Evolutionary conservation across 2,113 vertebrate species (phyloP).

Genomic region (Sterrhoptilus dennistouni): DNA sequence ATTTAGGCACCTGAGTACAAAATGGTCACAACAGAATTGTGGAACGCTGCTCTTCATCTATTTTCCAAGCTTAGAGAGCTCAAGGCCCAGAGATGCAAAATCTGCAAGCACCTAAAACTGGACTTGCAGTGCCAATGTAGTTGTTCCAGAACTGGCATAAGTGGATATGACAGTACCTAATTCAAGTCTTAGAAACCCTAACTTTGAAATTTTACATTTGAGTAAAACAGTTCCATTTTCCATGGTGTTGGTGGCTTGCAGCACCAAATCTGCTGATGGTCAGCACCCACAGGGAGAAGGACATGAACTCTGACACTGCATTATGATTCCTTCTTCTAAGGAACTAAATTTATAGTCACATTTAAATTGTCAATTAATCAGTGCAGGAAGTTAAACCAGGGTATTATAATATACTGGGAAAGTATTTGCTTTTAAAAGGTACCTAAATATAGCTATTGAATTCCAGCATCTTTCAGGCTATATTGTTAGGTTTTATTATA

Average conservation of each 20-base stretch:
- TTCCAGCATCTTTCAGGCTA: not conserved
- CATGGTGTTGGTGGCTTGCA: not conserved
- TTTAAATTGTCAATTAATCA: not conserved
- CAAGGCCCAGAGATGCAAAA: not conserved
- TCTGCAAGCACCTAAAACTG: not conserved
- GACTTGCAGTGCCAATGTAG: not conserved
- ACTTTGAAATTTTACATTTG: not conserved
- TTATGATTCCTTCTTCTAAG: not conserved
- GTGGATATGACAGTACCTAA: not conserved
- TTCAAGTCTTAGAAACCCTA: not conserved
- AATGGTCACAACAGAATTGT: fast-evolving
- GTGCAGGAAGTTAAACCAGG: not conserved
- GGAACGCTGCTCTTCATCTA: not conserved
- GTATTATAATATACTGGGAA: not conserved
- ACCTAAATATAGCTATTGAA: not conserved
- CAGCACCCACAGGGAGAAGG: not conserved
- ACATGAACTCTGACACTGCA: fast-evolving
- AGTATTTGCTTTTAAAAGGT: not conserved
- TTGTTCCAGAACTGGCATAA: not conserved
- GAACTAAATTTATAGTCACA: not conserved
- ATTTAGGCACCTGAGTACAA: not conserved
- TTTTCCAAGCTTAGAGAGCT: not conserved
- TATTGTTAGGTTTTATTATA: not conserved
- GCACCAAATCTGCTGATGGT: not conserved
- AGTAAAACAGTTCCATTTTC: not conserved